These are phyloP conservation scores for Nasua narica DNA, from an alignment of 2,797 vertebrate genomes.

Conservation along the genomic window DNA sequence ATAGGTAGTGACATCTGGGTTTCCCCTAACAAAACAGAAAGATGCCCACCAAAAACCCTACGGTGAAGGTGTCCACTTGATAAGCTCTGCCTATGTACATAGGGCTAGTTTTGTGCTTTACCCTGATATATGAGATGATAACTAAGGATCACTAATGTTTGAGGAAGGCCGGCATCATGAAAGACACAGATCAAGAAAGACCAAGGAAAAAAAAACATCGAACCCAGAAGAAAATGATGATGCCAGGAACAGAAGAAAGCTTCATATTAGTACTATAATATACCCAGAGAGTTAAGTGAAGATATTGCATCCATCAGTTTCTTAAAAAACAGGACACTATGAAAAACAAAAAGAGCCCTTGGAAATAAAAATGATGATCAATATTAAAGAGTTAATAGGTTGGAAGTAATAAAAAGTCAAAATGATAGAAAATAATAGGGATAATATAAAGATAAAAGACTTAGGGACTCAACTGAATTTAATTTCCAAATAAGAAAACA, in stretches of 20 bases:
- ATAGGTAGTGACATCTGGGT: background rate
- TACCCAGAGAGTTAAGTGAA: background rate
- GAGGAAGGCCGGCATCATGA: background rate
- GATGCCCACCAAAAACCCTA: background rate
- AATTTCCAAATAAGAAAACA: background rate
- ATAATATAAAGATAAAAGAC: background rate
- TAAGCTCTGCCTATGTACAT: background rate
- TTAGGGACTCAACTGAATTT: background rate
- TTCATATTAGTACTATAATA: slow-evolving; percentile 14
- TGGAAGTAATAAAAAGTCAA: background rate
- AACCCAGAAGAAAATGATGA: background rate
- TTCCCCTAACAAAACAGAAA: background rate
- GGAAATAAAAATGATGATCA: background rate
- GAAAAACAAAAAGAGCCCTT: background rate
- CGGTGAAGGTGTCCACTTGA: background rate
- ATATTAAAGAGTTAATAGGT: background rate
- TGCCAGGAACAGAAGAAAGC: background rate
- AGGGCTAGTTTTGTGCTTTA: background rate
- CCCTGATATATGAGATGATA: background rate
- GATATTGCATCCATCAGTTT: background rate
- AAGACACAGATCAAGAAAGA: background rate
- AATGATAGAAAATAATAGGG: background rate
- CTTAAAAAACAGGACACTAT: background rate
- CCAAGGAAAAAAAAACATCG: background rate
- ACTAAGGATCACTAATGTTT: background rate